Evolutionary conservation across 2,888 invertebrate species (phyloP), one percentile per base, ranked within the genome.

Genomic region (Trichopria drosophilae): DNA sequence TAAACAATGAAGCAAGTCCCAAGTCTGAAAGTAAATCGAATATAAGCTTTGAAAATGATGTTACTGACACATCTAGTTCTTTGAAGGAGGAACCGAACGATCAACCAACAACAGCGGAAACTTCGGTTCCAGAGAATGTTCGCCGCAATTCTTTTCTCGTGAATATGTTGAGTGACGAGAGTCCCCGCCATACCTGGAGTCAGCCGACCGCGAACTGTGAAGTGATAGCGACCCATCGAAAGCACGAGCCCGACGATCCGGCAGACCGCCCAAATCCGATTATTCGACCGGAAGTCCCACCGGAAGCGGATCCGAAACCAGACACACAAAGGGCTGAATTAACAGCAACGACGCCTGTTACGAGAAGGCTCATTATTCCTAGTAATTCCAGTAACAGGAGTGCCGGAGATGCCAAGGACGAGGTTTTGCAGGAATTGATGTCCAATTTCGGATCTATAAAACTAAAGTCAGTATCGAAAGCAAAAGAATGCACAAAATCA

Each of bases 391-490:
- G n/a, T 20, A 58, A 48, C 15, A 66, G 58, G 46, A 63, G 54
- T 29, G 50, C 52, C 10, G 58, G 61, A 1, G 67, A 69, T 16
- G 64, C 49, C 2, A 73, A 73, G 47, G 61, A 60, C 56, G 65
- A 70, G 22, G 63, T 75, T 35, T 48, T 75, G 45, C 70, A 65
- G 48, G 74, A 75, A 53, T 59, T 75, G 40, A 58, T 74, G 41
- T 62, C 57, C 29, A 74, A 71, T 55, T 75, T 75, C 37, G 55
- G 57, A 45, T 60, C 62, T 10, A 70, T 74, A 24, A 72, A 64
- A 61, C 61, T 74, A 35, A 72, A 60, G 51, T 52, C 65, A 40
- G 62, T 68, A 26, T 59, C n/a, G n/a, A n/a, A n/a, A n/a, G n/a
- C n/a, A 47, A 7, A 32, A 32, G 10, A 24, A 24, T 10, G 24